Evolutionary conservation across 1,140 invertebrate genomes (phyloP).

Genomic region (Nasonia longicornis): DNA sequence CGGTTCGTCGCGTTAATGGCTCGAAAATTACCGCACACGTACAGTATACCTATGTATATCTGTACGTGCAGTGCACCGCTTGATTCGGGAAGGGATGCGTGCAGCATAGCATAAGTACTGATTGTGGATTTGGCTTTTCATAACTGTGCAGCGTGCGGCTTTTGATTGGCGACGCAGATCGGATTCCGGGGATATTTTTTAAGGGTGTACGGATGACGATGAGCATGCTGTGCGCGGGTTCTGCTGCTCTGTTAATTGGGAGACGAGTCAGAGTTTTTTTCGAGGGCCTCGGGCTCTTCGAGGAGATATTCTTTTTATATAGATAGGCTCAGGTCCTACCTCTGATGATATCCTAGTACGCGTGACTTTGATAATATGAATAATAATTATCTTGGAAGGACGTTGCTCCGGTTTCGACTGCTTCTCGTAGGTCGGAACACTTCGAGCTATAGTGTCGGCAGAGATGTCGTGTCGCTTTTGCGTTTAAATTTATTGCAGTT

Average conservation of each 20-base stretch:
- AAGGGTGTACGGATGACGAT: background rate
- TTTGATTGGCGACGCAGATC: background rate
- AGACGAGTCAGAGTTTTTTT: constrained; percentile 11
- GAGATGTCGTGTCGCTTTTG: background rate
- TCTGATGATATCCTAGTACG: constrained; percentile 31
- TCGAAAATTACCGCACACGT: background rate
- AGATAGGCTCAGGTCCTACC: background rate
- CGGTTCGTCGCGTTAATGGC: constrained; percentile 55
- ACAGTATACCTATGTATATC: too few relatives aligned
- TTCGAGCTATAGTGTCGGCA: background rate
- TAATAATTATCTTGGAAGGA: constrained; percentile 39
- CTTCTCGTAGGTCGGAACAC: background rate
- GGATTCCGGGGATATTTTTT: background rate
- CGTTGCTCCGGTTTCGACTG: background rate
- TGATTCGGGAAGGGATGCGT: background rate
- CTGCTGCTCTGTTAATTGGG: constrained; percentile 24
- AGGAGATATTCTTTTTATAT: background rate
- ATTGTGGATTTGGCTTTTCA: background rate
- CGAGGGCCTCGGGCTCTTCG: background rate
- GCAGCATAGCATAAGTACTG: background rate
- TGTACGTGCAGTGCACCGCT: too few relatives aligned
- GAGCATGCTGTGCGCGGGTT: constrained; percentile 13
- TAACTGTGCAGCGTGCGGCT: background rate
- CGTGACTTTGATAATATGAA: constrained; percentile 27
- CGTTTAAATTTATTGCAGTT: background rate